Conservation (phyloP, 37 sponge, comb jelly and placozoan species). For the Crambe crambe region DNA sequence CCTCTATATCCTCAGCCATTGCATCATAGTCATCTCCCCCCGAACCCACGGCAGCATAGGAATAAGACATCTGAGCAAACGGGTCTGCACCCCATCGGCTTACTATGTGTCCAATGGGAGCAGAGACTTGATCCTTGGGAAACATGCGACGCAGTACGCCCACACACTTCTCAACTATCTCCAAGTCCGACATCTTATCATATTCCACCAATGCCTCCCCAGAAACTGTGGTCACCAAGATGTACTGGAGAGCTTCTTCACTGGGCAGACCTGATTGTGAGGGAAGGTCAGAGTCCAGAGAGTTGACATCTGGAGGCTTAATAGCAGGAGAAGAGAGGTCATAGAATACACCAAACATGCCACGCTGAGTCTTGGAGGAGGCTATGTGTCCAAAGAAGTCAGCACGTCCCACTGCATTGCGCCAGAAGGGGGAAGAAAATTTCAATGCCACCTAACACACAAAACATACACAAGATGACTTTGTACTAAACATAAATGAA, state of each 20-base stretch:
- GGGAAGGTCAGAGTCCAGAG: background rate
- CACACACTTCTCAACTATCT: constrained; percentile 59
- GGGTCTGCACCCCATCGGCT: constrained; percentile 80
- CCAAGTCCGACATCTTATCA: constrained; percentile 37
- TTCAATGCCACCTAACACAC: constrained; percentile 68
- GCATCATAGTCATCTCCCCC: constrained; percentile 77
- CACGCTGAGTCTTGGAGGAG: constrained; percentile 38
- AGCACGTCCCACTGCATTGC: constrained; percentile 55
- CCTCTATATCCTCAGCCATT: constrained; percentile 71
- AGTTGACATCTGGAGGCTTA: background rate
- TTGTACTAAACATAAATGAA: background rate
- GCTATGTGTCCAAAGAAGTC: constrained; percentile 90
- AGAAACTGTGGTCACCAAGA: constrained; percentile 76
- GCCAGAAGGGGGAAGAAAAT: constrained; percentile 82
- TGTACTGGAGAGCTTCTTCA: background rate
- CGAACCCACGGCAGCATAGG: constrained; percentile 78
- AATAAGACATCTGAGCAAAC: constrained; percentile 81
- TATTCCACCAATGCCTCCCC: constrained; percentile 67
- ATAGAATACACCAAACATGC: constrained; percentile 84
- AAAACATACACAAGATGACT: background rate
- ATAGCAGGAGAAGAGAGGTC: constrained; percentile 48
- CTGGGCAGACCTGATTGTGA: background rate
- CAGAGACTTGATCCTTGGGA: constrained; percentile 61
- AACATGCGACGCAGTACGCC: constrained; percentile 68
- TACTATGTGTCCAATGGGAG: constrained; percentile 49